phyloP scores from a whole-genome alignment of 2,797 vertebrate species.

The Hyperoplus lanceolatus region DNA sequence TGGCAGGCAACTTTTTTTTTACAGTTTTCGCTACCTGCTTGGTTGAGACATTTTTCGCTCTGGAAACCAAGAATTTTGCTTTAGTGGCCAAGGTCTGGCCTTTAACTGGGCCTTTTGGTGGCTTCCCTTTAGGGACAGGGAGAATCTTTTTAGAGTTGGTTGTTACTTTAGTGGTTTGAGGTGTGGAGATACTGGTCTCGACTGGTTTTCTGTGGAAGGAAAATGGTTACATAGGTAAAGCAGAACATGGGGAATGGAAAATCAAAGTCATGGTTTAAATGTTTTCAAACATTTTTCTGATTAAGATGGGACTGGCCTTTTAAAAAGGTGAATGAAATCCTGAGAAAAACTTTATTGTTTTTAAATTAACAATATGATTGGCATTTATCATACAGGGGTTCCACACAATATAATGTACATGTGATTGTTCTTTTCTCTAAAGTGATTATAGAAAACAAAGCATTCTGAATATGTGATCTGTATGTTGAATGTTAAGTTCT shows the following conservation, averaged over 20 bases:
- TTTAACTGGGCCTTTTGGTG: constrained; percentile 1
- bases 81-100: neutral
- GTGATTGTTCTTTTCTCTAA: neutral
- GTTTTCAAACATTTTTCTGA: neutral
- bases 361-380: too few species aligned
- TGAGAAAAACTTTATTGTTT: neutral
- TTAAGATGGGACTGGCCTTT: too few species aligned
- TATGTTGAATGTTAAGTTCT: too few species aligned
- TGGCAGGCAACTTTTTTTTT: neutral
- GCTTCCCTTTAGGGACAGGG: too few species aligned
- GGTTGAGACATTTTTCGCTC: constrained; percentile 20
- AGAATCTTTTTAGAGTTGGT: too few species aligned
- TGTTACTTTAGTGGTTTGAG: neutral
- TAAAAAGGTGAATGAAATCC: too few species aligned
- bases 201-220: constrained; percentile 38
- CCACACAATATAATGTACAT: too few species aligned
- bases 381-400: too few species aligned
- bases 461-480: too few species aligned
- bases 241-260: neutral
- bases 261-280: neutral
- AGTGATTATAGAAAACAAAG: neutral
- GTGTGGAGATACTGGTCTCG: neutral
- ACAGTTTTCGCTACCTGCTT: neutral
- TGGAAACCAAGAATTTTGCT: constrained; percentile 35
- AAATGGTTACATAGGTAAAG: neutral